Base-by-base conservation (phyloP, 1,140 invertebrate genomes). In the Drosophila asahinai region DNA sequence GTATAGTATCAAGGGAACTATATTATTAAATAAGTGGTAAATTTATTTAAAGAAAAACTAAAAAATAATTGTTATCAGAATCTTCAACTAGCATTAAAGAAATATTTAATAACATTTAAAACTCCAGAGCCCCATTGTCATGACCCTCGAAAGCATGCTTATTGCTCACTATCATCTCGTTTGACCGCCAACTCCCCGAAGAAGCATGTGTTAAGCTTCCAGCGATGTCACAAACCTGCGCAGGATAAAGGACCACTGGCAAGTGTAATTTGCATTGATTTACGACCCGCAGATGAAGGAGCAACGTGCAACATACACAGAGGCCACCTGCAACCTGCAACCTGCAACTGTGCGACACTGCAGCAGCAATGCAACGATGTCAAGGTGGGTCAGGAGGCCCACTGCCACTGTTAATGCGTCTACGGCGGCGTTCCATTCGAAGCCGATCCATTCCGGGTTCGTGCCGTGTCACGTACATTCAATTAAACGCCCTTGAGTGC, bases 401-500 rank as follows among this genome's bases (percentile, higher is more conserved):
- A 70, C 47, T 78, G 77, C 64, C 77, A 63, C 77, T 89, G 84
- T 87, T 89, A 90, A 90, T 87, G 86, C 72, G 84, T 89, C 84
- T 87, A 83, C 77, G 84, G 61, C 68, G 58, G 61, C 68, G 51
- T 90, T 78, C 81, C 67, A 40, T 55, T 71, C 64, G 67, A 71
- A 30, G 64, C 67, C 78, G 65, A 65, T 79, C 51, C 76, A 77
- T 70, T 68, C 64, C 33, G 33, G 59, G n/a, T 27, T 54, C 38
- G 77, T 55, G 66, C 52, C 76, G 58, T 64, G 83, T 62, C 83
- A 86, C 86, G 84, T 90, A 90, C 84, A 89, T 89, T 89, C 86
- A 89, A 89, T 89, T 89, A 89, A 89, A 89, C 84, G 86, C 86
- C 84, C 84, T 89, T 90, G 84, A 90, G 81, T 90, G 78, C 68